A percentile compares a stretch with the other conserved stretches of the same genome.
Evolutionary conservation across 2,113 vertebrate genomes (phyloP).

Genomic region (Coptodon bakossiorum): DNA sequence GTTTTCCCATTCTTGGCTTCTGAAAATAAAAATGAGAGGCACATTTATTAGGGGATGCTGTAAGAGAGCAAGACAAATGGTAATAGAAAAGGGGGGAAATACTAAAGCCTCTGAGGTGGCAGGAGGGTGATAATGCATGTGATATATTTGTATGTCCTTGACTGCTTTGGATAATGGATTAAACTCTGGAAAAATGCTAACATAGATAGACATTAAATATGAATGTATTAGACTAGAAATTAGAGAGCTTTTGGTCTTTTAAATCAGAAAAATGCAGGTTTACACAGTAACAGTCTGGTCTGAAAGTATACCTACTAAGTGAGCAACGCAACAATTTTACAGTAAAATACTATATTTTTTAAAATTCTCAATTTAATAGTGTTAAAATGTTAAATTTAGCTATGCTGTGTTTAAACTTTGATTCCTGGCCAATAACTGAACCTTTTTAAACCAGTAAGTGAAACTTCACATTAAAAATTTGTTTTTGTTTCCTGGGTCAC

Average conservation of each 20-base stretch:
- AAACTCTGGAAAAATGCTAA: neutral
- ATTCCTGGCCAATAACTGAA: neutral
- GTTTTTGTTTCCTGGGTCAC: neutral
- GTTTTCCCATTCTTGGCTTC: conserved; percentile 30
- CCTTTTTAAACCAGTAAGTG: neutral
- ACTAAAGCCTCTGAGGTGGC: neutral
- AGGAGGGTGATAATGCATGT: neutral
- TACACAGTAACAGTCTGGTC: neutral
- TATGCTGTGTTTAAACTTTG: neutral
- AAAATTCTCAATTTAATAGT: fast-evolving
- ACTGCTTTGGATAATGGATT: neutral
- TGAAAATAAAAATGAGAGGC: conserved; percentile 24
- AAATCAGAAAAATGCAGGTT: neutral
- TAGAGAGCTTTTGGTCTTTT: neutral
- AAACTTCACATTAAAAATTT: neutral
- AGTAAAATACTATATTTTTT: neutral
- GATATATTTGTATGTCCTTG: neutral
- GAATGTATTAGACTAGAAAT: neutral
- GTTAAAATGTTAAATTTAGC: neutral
- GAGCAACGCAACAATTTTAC: neutral
- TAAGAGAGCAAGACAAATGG: conserved; percentile 5
- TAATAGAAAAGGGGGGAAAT: neutral
- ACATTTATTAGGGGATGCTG: conserved; percentile 1
- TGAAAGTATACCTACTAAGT: neutral
- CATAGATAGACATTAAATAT: neutral